phyloP scores from a whole-genome alignment of 1,140 invertebrate genomes.

The Euwallacea similis region DNA sequence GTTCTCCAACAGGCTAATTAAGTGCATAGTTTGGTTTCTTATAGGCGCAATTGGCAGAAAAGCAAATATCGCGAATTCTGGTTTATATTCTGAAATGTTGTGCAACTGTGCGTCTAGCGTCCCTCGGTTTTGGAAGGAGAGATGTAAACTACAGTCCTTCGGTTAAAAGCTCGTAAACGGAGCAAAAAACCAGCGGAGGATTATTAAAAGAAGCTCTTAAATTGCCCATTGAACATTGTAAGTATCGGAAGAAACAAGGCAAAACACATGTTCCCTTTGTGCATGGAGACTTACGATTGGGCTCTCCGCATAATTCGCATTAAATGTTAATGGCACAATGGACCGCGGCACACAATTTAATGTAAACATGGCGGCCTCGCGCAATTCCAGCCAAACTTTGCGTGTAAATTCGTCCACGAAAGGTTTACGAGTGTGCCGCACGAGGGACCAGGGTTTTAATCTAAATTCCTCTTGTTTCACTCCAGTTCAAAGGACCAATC shows the following conservation, averaged over 20 bases:
- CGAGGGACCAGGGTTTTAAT: conserved; percentile 42
- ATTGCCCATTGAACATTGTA: conserved; percentile 46
- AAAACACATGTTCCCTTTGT: conserved; percentile 52
- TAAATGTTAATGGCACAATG: conserved; percentile 53
- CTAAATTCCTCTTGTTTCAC: conserved; percentile 43
- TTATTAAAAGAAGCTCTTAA: conserved; percentile 39
- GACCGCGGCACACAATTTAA: conserved; percentile 51
- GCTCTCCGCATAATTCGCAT: conserved; percentile 50
- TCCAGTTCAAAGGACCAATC: conserved; percentile 19
- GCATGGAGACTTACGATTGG: conserved; percentile 45
- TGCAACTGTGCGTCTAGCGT: too few relatives aligned
- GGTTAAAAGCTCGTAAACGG: background rate
- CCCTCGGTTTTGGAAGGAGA: too few relatives aligned
- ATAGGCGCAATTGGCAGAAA: too few relatives aligned
- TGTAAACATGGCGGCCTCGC: conserved; percentile 43
- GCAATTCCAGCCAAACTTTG: conserved; percentile 46
- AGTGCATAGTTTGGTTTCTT: too few relatives aligned
- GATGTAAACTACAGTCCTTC: too few relatives aligned
- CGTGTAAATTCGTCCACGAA: conserved; percentile 44
- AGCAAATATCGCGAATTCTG: too few relatives aligned
- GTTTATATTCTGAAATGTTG: too few relatives aligned
- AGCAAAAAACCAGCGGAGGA: conserved; percentile 1
- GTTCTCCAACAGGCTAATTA: conserved; percentile 7
- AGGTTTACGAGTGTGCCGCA: conserved; percentile 8
- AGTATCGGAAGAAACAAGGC: conserved; percentile 43